Conservation (phyloP, 2,113 vertebrate species). For the Ifrita kowaldi region DNA sequence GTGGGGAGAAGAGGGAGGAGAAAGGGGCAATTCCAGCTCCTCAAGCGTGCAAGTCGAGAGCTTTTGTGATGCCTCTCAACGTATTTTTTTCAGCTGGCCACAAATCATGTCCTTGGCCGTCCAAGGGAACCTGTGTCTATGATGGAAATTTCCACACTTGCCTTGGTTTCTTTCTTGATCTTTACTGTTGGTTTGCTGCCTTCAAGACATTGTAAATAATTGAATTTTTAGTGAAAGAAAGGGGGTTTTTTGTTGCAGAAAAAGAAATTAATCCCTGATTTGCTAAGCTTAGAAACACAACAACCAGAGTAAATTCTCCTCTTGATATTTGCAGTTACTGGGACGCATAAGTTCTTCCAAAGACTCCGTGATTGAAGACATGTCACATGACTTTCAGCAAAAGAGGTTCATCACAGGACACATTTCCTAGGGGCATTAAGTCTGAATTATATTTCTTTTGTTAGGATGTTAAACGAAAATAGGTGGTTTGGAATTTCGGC, state of each 20-base stretch:
- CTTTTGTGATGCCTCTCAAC: not conserved
- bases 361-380: not conserved
- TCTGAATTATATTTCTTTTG: not conserved
- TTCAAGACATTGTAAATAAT: slow-evolving; percentile 11
- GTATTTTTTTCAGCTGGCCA: not conserved
- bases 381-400: not conserved
- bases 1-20: not conserved
- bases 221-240: slow-evolving; percentile 3
- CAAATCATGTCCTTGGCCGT: not conserved
- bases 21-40: not conserved
- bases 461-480: not conserved
- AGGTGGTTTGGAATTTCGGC: not conserved
- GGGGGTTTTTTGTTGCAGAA: not conserved
- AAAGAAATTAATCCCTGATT: not conserved
- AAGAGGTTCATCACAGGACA: not conserved
- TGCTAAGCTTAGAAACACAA: not conserved
- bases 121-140: not conserved
- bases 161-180: not conserved
- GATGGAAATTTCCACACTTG: slow-evolving; percentile 19
- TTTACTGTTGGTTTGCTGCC: not conserved
- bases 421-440: not conserved
- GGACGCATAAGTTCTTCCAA: not conserved
- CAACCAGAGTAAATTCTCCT: not conserved
- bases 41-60: not conserved
- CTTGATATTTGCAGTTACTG: not conserved